phyloP scores from a whole-genome alignment of 2,113 vertebrate genomes.

The Bagarius yarrelli region DNA sequence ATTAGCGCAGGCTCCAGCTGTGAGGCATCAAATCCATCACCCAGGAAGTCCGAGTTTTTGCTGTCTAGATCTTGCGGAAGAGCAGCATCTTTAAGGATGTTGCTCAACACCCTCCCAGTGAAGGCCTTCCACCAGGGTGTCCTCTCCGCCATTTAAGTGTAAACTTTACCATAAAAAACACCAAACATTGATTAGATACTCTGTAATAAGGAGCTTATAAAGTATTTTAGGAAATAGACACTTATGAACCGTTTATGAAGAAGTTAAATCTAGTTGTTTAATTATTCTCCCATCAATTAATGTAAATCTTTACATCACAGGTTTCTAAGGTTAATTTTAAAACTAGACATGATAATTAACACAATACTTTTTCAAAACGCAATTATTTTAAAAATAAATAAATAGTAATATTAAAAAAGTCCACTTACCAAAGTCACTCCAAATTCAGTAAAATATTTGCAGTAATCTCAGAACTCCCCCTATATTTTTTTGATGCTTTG shows the following conservation, averaged over 20 bases:
- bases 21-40: constrained; percentile 55
- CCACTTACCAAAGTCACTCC: constrained; percentile 19
- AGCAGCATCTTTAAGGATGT: constrained; percentile 57
- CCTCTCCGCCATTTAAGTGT: constrained; percentile 47
- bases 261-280: not conserved
- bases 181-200: not conserved
- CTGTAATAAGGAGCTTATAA: not conserved
- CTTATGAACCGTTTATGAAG: not conserved
- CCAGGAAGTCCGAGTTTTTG: constrained; percentile 49
- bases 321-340: not conserved
- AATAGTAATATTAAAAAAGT: not conserved
- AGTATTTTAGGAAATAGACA: not conserved
- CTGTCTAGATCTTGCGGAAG: constrained; percentile 59
- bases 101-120: constrained; percentile 69
- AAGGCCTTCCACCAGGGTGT: constrained; percentile 78
- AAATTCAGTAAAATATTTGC: not conserved
- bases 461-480: not conserved
- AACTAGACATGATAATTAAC: not conserved
- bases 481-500: not conserved
- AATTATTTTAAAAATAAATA: not conserved
- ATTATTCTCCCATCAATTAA: not conserved
- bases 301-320: not conserved
- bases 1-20: constrained; percentile 50
- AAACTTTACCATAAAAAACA: constrained; percentile 8
- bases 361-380: not conserved